A percentile compares a stretch with the other conserved stretches of the same genome.
These are phyloP conservation scores for Noctua pronuba DNA, from an alignment of 2,888 invertebrate genomes.

Conservation along the genomic window DNA sequence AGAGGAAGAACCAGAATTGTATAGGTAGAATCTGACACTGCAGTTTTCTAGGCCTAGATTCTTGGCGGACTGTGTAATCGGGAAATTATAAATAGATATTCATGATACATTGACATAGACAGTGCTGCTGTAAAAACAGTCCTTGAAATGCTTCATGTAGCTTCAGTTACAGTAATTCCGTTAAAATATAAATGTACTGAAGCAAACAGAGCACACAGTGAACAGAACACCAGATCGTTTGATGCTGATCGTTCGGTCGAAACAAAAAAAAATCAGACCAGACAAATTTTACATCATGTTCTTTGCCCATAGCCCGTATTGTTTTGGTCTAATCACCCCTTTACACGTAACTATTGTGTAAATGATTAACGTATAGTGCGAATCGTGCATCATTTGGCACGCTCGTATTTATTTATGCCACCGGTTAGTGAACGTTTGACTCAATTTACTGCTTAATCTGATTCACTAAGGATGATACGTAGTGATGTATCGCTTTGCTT, in stretches of 20 bases:
- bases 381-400: conserved; percentile 86
- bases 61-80: background rate
- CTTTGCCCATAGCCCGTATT: background rate
- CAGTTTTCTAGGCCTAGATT: background rate
- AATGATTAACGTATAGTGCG: conserved; percentile 76
- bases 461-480: conserved; percentile 78
- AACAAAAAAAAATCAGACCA: background rate
- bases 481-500: conserved; percentile 59
- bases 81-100: background rate
- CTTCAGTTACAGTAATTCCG: background rate
- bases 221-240: background rate
- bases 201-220: background rate
- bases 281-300: background rate
- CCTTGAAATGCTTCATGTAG: background rate
- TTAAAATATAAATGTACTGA: background rate
- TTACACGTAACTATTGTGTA: conserved; percentile 74
- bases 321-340: conserved; percentile 47
- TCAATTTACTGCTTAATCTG: conserved; percentile 85
- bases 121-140: background rate
- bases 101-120: background rate
- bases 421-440: conserved; percentile 80
- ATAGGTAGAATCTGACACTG: background rate
- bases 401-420: conserved; percentile 85
- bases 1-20: background rate
- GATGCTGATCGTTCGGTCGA: background rate